Percentiles rank a stretch among this genome's conserved stretches.
Evolutionary conservation across 2,113 vertebrate genomes (phyloP).

Genomic region (Chlorocebus sabaeus): DNA sequence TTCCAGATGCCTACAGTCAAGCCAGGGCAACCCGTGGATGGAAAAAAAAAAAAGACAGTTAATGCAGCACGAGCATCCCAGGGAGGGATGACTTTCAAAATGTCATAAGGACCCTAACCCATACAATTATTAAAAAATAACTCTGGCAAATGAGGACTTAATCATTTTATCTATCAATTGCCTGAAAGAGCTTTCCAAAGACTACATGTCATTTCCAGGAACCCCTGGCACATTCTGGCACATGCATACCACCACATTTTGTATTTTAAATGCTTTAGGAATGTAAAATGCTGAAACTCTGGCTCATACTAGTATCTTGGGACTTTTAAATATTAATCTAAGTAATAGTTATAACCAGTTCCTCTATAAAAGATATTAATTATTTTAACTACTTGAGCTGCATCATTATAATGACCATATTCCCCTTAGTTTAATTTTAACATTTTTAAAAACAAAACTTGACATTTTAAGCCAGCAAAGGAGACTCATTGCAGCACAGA

Average conservation of each 20-base stretch:
- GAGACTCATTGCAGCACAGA: constrained; percentile 39
- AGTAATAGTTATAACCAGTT: constrained; percentile 33
- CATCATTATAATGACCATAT: constrained; percentile 59
- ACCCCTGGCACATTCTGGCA: background rate
- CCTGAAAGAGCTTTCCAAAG: background rate
- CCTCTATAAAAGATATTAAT: constrained; percentile 61
- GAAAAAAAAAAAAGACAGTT: background rate
- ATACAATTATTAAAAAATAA: background rate
- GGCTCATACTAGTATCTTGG: background rate
- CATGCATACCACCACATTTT: background rate
- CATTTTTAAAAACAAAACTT: constrained; percentile 74
- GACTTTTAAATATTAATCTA: constrained; percentile 54
- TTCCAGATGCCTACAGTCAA: background rate
- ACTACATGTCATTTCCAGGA: background rate
- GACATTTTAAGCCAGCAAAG: constrained; percentile 66
- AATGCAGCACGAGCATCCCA: background rate
- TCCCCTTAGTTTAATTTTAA: constrained; percentile 68
- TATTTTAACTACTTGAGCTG: constrained; percentile 39
- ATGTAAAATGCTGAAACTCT: constrained; percentile 19
- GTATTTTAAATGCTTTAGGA: background rate
- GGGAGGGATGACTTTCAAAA: background rate
- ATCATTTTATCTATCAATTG: background rate
- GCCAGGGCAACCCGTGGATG: background rate
- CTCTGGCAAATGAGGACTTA: background rate
- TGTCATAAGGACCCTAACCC: background rate